A percentile compares a stretch with the other conserved stretches of the same genome.
phyloP scores from a whole-genome alignment of 2,113 vertebrate genomes.

The Myocastor coypus region DNA sequence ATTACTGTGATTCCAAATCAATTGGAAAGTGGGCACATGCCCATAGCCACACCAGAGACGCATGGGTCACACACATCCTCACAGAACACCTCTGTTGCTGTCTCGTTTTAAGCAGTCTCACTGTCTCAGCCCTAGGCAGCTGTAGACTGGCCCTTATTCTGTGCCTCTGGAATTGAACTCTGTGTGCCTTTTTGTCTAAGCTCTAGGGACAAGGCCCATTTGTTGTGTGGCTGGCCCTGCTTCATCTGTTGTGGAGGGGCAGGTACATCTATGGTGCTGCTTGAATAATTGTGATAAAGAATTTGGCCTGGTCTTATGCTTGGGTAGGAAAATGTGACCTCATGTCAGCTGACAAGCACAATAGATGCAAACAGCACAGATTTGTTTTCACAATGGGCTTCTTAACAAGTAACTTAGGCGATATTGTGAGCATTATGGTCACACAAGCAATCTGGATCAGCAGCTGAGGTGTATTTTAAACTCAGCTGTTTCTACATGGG shows the following conservation, averaged over 20 bases:
- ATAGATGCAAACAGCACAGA: constrained; percentile 24
- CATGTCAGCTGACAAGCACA: constrained; percentile 56
- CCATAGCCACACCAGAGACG: too few relatives aligned
- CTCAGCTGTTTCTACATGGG: background rate
- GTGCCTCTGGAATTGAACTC: constrained; percentile 46
- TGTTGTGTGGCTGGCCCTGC: constrained; percentile 63
- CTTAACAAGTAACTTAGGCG: constrained; percentile 28
- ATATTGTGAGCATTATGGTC: background rate
- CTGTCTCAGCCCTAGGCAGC: background rate
- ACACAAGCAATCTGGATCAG: background rate
- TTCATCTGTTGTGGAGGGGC: constrained; percentile 58
- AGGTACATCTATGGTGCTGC: background rate
- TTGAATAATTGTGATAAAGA: constrained; percentile 1
- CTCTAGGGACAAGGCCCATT: constrained; percentile 43
- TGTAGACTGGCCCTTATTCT: constrained; percentile 1
- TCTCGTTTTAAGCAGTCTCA: background rate
- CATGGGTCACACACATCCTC: too few relatives aligned
- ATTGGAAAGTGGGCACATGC: background rate
- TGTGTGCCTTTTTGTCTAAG: constrained; percentile 60
- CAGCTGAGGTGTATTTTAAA: constrained; percentile 47
- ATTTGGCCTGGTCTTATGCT: constrained; percentile 29
- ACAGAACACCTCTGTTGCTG: background rate
- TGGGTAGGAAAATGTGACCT: constrained; percentile 56
- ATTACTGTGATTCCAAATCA: constrained; percentile 28
- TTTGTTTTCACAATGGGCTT: constrained; percentile 34